A percentile compares a stretch with the other conserved stretches of the same genome.
phyloP scores from a whole-genome alignment of 2,113 vertebrate species.

The Morphnarchus princeps region DNA sequence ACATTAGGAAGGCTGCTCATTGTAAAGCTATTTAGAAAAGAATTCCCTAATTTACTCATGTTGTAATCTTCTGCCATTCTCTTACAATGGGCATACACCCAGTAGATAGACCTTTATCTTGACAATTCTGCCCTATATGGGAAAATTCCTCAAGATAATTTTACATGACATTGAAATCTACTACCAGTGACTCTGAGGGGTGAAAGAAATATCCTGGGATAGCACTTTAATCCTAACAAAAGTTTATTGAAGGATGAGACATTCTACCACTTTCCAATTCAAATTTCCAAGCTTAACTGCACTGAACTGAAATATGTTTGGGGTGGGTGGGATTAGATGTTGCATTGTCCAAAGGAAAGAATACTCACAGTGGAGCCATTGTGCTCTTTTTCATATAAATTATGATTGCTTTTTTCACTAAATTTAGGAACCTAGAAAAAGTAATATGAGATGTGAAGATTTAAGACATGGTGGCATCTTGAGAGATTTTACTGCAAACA shows the following conservation, averaged over 20 bases:
- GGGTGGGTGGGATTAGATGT: accelerated
- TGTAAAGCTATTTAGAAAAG: background rate
- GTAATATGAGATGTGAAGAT: background rate
- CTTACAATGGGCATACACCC: background rate
- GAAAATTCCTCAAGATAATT: background rate
- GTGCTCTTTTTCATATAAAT: background rate
- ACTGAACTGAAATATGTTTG: accelerated
- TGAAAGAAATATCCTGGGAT: background rate
- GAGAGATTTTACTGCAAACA: background rate
- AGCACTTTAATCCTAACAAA: background rate
- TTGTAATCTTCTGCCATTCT: background rate
- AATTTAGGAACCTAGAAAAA: background rate
- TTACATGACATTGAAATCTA: background rate
- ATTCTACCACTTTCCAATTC: background rate
- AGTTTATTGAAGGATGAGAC: background rate
- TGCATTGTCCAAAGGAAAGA: background rate
- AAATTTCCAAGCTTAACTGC: background rate
- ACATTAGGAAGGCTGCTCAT: background rate
- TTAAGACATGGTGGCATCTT: background rate
- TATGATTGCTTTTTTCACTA: background rate
- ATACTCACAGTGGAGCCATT: accelerated
- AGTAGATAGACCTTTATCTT: background rate
- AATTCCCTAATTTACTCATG: background rate
- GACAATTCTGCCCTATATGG: background rate
- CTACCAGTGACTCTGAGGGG: background rate